Conservation (phyloP, 1,140 invertebrate species). For the Eulimnadia texana region DNA sequence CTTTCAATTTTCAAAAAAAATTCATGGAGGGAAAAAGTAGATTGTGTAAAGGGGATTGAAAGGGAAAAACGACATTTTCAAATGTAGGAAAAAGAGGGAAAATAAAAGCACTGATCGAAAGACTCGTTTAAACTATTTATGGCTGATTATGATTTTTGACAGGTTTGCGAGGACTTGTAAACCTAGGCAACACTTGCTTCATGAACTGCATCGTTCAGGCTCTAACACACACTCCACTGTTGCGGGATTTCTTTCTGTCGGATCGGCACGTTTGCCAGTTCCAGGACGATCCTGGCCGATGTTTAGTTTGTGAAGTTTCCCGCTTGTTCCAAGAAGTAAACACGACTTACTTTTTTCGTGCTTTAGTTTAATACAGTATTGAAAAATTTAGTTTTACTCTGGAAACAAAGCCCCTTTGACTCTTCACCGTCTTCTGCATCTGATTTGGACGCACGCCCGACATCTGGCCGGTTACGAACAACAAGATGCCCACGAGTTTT, state of each 20-base stretch:
- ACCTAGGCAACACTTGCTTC: conserved; percentile 96
- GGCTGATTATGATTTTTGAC: conserved; percentile 14
- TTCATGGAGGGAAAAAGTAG: too few species aligned
- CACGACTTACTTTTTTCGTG: conserved; percentile 17
- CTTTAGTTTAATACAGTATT: background rate
- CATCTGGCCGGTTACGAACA: conserved; percentile 94
- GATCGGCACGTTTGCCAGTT: conserved; percentile 73
- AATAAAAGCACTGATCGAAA: background rate
- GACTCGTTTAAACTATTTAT: background rate
- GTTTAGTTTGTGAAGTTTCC: conserved; percentile 86
- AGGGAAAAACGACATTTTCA: too few species aligned
- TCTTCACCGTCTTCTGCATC: conserved; percentile 70
- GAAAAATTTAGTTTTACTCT: conserved; percentile 62
- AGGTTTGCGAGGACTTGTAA: conserved; percentile 78
- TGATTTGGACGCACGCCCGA: conserved; percentile 92
- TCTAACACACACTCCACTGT: conserved; percentile 81
- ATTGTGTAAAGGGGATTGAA: background rate
- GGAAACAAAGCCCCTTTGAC: conserved; percentile 74
- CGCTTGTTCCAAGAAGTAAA: conserved; percentile 37
- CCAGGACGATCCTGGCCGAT: conserved; percentile 39
- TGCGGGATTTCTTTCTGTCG: conserved; percentile 89
- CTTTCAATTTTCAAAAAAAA: too few species aligned
- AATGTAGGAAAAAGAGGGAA: too few species aligned
- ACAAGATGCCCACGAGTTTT: conserved; percentile 98
- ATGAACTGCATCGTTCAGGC: conserved; percentile 97